phyloP scores from a whole-genome alignment of 2,888 invertebrate genomes.

The Heliconius ethilla region DNA sequence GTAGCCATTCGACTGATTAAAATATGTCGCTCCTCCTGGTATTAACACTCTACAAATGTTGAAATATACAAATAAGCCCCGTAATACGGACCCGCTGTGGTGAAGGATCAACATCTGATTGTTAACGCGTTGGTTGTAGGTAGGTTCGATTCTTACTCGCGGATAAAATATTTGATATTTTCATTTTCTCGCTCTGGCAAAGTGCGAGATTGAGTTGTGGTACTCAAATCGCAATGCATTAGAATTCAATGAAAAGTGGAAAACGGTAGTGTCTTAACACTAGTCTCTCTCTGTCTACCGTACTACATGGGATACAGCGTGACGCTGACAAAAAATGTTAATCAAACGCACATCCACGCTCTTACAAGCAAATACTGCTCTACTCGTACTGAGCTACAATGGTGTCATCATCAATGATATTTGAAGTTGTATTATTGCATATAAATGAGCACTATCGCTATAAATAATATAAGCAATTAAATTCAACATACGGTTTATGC shows the following conservation, averaged over 20 bases:
- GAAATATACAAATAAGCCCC: neutral
- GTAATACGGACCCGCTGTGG: too few species aligned
- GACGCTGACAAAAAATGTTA: neutral
- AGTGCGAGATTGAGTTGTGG: neutral
- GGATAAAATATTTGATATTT: neutral
- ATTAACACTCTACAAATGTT: constrained; percentile 84
- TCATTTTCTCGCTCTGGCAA: neutral
- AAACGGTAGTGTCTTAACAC: neutral
- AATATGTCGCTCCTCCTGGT: constrained; percentile 90
- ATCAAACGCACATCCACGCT: too few species aligned
- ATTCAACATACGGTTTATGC: neutral
- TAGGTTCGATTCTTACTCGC: neutral
- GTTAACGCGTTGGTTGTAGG: too few species aligned
- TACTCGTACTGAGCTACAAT: too few species aligned
- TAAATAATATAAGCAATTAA: constrained; percentile 1
- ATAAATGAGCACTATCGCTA: neutral
- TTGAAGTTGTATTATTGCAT: neutral
- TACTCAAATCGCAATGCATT: neutral
- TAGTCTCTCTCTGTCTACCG: neutral
- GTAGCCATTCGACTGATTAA: constrained; percentile 86
- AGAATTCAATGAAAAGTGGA: neutral
- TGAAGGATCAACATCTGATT: too few species aligned
- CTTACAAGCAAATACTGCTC: too few species aligned
- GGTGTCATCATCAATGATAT: neutral
- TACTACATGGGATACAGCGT: neutral